A percentile compares a stretch with the other conserved stretches of the same genome.
Conservation (phyloP, 2,113 vertebrate genomes). For the Spea multiplicata region DNA sequence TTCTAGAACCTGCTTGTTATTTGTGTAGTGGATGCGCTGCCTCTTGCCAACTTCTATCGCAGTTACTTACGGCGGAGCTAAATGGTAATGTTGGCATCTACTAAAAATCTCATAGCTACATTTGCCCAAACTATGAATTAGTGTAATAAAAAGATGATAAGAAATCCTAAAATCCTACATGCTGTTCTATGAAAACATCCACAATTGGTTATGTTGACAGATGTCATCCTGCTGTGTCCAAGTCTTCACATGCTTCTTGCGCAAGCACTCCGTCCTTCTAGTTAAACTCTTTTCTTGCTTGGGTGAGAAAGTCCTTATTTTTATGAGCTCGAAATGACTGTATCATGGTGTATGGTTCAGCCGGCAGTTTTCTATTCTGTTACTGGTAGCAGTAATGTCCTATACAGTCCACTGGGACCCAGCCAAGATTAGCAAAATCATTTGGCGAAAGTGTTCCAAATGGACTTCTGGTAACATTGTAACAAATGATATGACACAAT, state of each 20-base stretch:
- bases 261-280: constrained; percentile 1
- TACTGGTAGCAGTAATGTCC: not conserved
- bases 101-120: constrained; percentile 7
- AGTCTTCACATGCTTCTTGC: constrained; percentile 39
- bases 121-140: constrained; percentile 12
- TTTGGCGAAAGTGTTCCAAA: not conserved
- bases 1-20: no score
- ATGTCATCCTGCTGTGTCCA: constrained; percentile 29
- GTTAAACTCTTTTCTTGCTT: constrained; percentile 16
- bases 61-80: not conserved
- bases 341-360: not conserved
- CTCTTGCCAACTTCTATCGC: not conserved
- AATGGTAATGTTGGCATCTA: constrained; percentile 11
- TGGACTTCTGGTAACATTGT: not conserved
- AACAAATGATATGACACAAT: constrained; percentile 31
- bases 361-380: not conserved
- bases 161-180: not conserved
- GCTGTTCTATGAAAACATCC: constrained; percentile 14
- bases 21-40: no score
- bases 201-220: constrained; percentile 24
- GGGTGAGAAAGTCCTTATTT: constrained; percentile 28
- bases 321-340: constrained; percentile 34
- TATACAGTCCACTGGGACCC: not conserved
- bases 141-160: not conserved
- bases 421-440: constrained; percentile 9